Base-by-base conservation (phyloP, 2,888 invertebrate genomes). In the Metacarcinus magister region DNA sequence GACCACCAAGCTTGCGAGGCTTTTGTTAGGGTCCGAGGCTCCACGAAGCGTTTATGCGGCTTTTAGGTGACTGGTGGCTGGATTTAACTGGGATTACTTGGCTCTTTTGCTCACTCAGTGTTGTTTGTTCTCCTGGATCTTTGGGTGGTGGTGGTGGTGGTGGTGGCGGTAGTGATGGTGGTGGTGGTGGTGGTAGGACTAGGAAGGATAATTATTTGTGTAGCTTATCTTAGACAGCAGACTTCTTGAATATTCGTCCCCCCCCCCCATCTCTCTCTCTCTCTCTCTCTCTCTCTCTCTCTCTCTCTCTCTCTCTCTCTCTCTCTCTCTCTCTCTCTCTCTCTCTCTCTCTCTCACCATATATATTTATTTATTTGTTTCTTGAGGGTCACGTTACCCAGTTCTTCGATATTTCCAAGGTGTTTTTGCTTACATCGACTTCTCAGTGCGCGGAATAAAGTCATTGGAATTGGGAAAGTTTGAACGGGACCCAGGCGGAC, bases 231-330 rank as follows among this genome's bases (percentile, higher is more conserved):
- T 54, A 54, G 19, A 54, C 54, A 54, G 10, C 54, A 10, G 54
- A 10, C 54, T 16, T 16, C 54, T 23, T 39, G n/a, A 23, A 28
- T 92, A 32, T n/a, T 92, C 13, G 46, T 92, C 10, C 23, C 16
- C 19, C 8, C 43, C 5, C 16, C 92, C 92, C 23, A 46, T 23
- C 92, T 44, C 19, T 48, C 92, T 23, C 46, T 48, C 92, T 28
- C 48, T n/a, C 92, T 46, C 46, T 48, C n/a, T 46, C 92, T 16
- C 92, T 46, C n/a, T 54, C 54, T 54, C 54, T 54, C 44, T 39
- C 87, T 39, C 87, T 87, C 87, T 54, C 54, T 54, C 54, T 54
- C 54, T 54, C 54, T 54, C 54, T 67, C 67, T 67, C 67, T n/a
- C 67, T 67, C 23, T n/a, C n/a, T n/a, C n/a, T 67, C n/a, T 67